Percentiles rank a stretch among this genome's conserved stretches.
phyloP scores from a whole-genome alignment of 2,888 invertebrate genomes.

The Laothoe populi region DNA sequence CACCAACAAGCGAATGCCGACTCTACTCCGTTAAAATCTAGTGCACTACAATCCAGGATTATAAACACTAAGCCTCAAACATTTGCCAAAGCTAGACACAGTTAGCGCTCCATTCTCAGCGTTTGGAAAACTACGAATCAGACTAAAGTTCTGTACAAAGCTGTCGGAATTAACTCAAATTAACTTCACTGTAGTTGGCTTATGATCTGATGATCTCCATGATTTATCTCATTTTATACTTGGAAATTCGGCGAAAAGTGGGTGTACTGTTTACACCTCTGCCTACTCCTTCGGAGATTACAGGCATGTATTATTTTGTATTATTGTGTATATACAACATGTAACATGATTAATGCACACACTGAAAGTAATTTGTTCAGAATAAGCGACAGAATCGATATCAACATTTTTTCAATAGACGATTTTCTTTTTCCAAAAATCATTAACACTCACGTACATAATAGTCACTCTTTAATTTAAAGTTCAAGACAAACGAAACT shows the following conservation, averaged over 20 bases:
- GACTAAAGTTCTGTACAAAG: background rate
- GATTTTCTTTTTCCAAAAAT: too few species aligned
- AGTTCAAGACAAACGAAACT: too few species aligned
- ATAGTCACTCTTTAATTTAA: too few species aligned
- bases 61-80: constrained; percentile 31
- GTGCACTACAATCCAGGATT: constrained; percentile 30
- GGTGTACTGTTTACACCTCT: background rate
- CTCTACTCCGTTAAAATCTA: constrained; percentile 26
- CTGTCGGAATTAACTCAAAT: background rate
- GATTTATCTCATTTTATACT: too few species aligned
- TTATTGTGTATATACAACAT: too few species aligned
- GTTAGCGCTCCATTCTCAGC: constrained; percentile 22
- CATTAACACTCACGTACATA: too few species aligned
- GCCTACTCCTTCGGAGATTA: background rate
- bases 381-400: too few species aligned
- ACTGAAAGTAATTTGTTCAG: too few species aligned
- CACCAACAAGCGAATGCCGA: background rate
- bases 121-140: constrained; percentile 16
- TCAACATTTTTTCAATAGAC: too few species aligned
- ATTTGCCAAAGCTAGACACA: constrained; percentile 32
- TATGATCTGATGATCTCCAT: background rate
- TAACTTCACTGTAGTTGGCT: background rate
- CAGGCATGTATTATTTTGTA: too few species aligned
- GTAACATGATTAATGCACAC: too few species aligned
- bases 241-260: background rate